Evolutionary conservation across 2,113 vertebrate genomes (phyloP).

Genomic region (Phrynosoma platyrhinos): DNA sequence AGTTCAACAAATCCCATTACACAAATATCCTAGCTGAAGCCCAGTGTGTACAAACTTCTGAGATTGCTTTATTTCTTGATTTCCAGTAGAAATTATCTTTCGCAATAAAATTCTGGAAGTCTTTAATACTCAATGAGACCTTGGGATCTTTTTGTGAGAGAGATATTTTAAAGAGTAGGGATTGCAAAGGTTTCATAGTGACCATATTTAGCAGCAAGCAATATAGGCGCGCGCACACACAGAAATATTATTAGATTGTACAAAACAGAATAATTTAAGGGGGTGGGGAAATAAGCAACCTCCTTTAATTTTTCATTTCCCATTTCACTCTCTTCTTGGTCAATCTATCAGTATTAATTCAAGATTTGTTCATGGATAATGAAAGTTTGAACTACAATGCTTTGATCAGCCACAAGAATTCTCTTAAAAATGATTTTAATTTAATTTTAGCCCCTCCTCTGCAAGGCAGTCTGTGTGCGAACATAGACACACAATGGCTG

Average conservation of each 20-base stretch:
- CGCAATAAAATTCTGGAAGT: slow-evolving; percentile 19
- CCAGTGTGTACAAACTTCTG: slow-evolving; percentile 27
- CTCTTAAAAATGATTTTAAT: not conserved
- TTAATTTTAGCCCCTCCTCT: too few relatives aligned
- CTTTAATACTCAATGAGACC: slow-evolving; percentile 19
- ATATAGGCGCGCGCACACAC: too few relatives aligned
- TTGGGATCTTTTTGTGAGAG: not conserved
- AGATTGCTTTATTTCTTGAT: slow-evolving; percentile 31
- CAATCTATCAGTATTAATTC: slow-evolving; percentile 4
- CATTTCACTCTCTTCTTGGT: slow-evolving; percentile 16
- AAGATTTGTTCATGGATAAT: not conserved
- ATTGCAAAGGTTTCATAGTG: not conserved
- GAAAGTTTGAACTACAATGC: not conserved
- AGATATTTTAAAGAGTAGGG: not conserved
- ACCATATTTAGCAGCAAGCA: not conserved
- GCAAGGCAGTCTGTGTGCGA: too few relatives aligned
- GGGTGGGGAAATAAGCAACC: not conserved
- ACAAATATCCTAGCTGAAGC: slow-evolving; percentile 2
- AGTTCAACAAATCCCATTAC: not conserved
- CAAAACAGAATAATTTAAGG: not conserved
- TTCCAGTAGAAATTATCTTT: not conserved
- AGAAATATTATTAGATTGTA: not conserved
- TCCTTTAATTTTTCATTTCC: not conserved
- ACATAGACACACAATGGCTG: too few relatives aligned
- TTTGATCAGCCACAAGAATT: not conserved